phyloP scores from a whole-genome alignment of 2,888 invertebrate genomes.

The Bedellia somnulentella region DNA sequence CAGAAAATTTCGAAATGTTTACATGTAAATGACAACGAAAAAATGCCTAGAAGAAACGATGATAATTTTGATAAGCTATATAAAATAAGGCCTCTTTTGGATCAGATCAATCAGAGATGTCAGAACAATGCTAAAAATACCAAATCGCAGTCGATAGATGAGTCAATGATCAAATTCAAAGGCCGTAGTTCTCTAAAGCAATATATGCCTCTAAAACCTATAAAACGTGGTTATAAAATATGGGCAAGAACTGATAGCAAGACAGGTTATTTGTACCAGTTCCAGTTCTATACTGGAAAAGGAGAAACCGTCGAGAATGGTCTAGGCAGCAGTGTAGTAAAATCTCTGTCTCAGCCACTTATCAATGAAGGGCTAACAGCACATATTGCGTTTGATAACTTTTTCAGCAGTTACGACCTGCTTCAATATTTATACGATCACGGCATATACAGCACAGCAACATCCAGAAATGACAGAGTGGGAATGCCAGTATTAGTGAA shows the following conservation, averaged over 20 bases:
- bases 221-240: slow-evolving; percentile 13
- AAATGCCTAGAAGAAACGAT: slow-evolving; percentile 6
- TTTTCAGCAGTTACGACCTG: slow-evolving; percentile 1
- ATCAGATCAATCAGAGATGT: slow-evolving; percentile 7
- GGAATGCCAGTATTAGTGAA: not conserved
- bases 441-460: not conserved
- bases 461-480: not conserved
- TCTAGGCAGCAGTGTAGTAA: slow-evolving; percentile 3
- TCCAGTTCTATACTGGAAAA: slow-evolving; percentile 5
- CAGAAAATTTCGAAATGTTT: slow-evolving; percentile 9
- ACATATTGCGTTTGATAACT: slow-evolving; percentile 8
- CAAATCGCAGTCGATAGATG: slow-evolving; percentile 10
- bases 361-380: not conserved
- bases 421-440: not conserved
- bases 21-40: slow-evolving; percentile 10
- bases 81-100: slow-evolving; percentile 9
- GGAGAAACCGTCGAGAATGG: slow-evolving; percentile 1
- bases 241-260: slow-evolving; percentile 9
- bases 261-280: slow-evolving; percentile 4
- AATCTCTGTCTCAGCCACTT: not conserved
- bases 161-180: slow-evolving; percentile 13
- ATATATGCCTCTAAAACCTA: slow-evolving; percentile 12
- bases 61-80: slow-evolving; percentile 9
- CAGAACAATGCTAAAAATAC: slow-evolving; percentile 7
- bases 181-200: slow-evolving; percentile 11